Conservation (phyloP, 1,140 invertebrate species). For the Sminthurinus signatus region DNA sequence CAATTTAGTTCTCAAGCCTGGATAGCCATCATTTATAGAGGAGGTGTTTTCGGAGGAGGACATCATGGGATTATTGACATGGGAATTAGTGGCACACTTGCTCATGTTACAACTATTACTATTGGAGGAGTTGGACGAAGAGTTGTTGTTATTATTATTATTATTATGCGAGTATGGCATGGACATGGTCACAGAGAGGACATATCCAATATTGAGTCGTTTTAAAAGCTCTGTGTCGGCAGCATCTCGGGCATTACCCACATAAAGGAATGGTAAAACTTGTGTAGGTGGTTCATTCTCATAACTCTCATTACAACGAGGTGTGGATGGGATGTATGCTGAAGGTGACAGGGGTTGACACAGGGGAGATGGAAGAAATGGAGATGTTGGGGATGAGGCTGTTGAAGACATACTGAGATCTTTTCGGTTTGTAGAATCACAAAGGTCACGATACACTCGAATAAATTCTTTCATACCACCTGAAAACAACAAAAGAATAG, state of each 20-base stretch:
- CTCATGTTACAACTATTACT: neutral
- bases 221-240: conserved; percentile 62
- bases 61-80: neutral
- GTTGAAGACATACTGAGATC: conserved; percentile 34
- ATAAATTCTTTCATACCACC: conserved; percentile 65
- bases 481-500: conserved; percentile 46
- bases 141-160: conserved; percentile 42
- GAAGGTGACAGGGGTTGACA: conserved; percentile 44
- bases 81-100: neutral
- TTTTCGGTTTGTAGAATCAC: conserved; percentile 47
- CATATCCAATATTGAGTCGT: conserved; percentile 61
- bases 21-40: conserved; percentile 6
- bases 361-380: conserved; percentile 34
- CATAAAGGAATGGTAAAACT: conserved; percentile 77
- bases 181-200: conserved; percentile 77
- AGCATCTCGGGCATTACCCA: conserved; percentile 80
- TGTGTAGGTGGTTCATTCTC: conserved; percentile 45
- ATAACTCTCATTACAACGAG: conserved; percentile 36
- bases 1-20: conserved; percentile 36
- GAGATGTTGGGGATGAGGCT: conserved; percentile 25
- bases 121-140: conserved; percentile 3
- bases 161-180: conserved; percentile 60
- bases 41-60: neutral
- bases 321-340: conserved; percentile 40
- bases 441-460: conserved; percentile 57